Evolutionary conservation across 2,797 vertebrate genomes (phyloP), one percentile per base, ranked within the genome.

Genomic region (Tapirus indicus): DNA sequence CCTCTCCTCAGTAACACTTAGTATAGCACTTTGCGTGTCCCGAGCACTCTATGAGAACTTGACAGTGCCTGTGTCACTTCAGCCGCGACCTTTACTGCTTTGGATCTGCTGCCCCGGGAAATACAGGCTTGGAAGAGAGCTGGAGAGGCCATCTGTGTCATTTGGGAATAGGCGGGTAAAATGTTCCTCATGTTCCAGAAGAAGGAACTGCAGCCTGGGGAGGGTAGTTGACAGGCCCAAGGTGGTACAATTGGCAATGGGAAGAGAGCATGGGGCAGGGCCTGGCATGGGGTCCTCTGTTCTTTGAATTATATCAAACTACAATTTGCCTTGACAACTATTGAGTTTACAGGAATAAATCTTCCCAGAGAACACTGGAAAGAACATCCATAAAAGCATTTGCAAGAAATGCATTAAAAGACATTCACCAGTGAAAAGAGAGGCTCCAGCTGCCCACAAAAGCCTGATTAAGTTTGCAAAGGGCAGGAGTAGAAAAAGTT

Each of bases 341-440:
- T 54, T 62, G 80, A 87, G 47, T 82, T 94, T 69, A n/a, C 29
- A 64, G 80, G 38, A 94, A 80, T 58, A 82, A 94, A 86, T 88
- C 80, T 92, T 92, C 64, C 49, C 60, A 95, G 92, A 85, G 95
- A 95, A 82, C 56, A 41, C 44, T 74, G 72, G 58, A 91, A 97
- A 95, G 44, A 91, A 83, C 66, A 83, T 64, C 41, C 52, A 44
- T 83, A 69, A 69, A 47, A 25, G 66, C 20, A 75, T 83, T 96
- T 79, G 75, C 38, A 69, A 87, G 71, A 82, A 91, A 41, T 29
- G 79, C 64, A 41, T 60, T 84, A 82, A 86, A 79, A 97, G 72
- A 92, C 91, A 88, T 89, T 96, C 79, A 7, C 60, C 77, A 21
- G 38, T 56, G 79, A 62, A 68, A 62, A 78, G 54, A 91, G 82